Evolutionary conservation across 1,140 invertebrate genomes (phyloP).

Genomic region (Frieseomelitta varia): DNA sequence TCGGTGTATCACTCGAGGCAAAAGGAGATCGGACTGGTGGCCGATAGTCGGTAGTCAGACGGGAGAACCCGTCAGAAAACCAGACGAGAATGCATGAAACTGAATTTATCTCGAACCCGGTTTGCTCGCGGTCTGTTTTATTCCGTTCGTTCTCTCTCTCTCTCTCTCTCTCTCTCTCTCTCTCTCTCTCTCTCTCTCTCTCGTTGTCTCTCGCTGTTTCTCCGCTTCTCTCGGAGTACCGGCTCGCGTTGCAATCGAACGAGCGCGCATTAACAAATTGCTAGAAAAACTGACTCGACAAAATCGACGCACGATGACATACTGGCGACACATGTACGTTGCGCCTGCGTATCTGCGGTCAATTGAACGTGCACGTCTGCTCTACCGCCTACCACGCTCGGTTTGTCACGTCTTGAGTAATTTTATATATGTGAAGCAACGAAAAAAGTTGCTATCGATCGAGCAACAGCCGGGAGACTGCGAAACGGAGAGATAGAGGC

Average conservation of each 20-base stretch:
- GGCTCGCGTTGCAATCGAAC: too few species aligned
- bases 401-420: constrained; percentile 42
- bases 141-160: not conserved
- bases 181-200: too few species aligned
- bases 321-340: constrained; percentile 56
- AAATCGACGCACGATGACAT: constrained; percentile 61
- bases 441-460: constrained; percentile 22
- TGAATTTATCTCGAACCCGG: constrained; percentile 74
- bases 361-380: constrained; percentile 14
- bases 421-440: constrained; percentile 27
- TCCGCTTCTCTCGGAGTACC: too few species aligned
- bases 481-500: not conserved
- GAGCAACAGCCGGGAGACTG: not conserved
- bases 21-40: constrained; percentile 62
- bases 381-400: constrained; percentile 22
- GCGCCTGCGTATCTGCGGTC: constrained; percentile 42
- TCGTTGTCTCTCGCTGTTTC: too few species aligned
- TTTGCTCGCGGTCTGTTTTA: constrained; percentile 59
- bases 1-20: constrained; percentile 43
- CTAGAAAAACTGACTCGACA: constrained; percentile 73
- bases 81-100: constrained; percentile 75
- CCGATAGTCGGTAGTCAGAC: constrained; percentile 57
- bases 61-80: constrained; percentile 72
- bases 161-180: constrained; percentile 6
- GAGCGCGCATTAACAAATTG: constrained; percentile 76